A percentile compares a stretch with the other conserved stretches of the same genome.
Conservation (phyloP, 2,888 invertebrate species). For the Lypha dubia region DNA sequence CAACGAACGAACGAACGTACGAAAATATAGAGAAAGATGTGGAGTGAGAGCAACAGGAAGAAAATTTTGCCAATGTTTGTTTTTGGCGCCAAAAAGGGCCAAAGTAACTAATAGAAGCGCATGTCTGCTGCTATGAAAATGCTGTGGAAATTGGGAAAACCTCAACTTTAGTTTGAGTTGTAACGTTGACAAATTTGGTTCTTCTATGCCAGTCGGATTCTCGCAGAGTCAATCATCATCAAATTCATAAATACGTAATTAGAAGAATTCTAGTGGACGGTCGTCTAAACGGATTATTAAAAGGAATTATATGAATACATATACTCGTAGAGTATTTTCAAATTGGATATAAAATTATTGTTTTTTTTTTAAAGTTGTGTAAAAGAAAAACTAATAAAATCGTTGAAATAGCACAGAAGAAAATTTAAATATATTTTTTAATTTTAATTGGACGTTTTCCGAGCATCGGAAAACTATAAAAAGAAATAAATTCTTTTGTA, state of each 20-base stretch:
- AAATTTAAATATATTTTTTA: background rate
- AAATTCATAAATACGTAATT: conserved; percentile 18
- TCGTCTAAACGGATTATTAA: conserved; percentile 45
- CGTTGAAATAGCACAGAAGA: background rate
- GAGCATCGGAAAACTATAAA: background rate
- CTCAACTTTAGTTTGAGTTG: conserved; percentile 64
- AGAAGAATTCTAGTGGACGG: background rate
- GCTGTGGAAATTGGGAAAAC: conserved; percentile 33
- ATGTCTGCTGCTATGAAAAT: conserved; percentile 33
- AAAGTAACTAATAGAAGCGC: conserved; percentile 59
- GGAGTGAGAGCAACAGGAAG: conserved; percentile 26
- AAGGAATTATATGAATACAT: background rate
- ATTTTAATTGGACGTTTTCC: background rate
- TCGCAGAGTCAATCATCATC: background rate
- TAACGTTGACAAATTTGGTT: conserved; percentile 53
- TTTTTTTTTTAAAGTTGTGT: background rate
- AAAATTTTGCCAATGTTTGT: conserved; percentile 15
- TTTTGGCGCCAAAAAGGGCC: conserved; percentile 72
- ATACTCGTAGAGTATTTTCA: background rate
- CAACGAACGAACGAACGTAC: background rate
- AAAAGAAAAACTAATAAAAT: background rate
- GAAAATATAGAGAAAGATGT: conserved; percentile 43
- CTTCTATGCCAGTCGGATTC: conserved; percentile 25
- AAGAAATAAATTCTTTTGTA: too few species aligned
- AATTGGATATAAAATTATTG: conserved; percentile 2